phyloP scores from a whole-genome alignment of 2,113 vertebrate genomes.

The Sula dactylatra region DNA sequence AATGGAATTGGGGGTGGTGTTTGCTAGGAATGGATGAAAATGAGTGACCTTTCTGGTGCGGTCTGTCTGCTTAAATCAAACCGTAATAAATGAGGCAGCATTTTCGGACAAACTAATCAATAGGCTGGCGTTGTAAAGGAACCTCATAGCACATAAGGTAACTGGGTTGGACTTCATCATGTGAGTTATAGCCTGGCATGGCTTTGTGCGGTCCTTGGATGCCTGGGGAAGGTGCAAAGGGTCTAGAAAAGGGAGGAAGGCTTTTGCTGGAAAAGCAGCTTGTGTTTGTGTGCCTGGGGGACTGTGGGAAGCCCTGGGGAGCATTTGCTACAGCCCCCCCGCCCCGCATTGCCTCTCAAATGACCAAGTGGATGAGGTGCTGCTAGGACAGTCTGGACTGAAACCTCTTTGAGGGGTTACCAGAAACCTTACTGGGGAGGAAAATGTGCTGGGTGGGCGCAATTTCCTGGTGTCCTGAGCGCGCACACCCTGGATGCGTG shows the following conservation, averaged over 20 bases:
- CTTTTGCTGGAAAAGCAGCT: neutral
- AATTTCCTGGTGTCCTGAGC: neutral
- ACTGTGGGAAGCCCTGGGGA: neutral
- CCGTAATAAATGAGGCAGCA: neutral
- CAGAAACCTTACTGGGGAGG: neutral
- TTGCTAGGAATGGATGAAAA: neutral
- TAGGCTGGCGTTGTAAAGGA: neutral
- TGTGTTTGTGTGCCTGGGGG: neutral
- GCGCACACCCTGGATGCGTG: fast-evolving
- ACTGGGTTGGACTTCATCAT: neutral
- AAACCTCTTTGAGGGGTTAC: neutral
- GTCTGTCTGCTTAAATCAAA: constrained; percentile 39
- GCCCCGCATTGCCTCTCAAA: neutral
- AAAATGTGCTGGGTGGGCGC: fast-evolving
- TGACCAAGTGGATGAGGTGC: neutral
- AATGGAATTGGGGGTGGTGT: neutral
- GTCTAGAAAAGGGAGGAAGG: too few species aligned
- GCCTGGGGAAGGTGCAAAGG: neutral
- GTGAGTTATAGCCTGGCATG: neutral
- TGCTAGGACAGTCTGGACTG: neutral
- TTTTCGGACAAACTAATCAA: constrained; percentile 3
- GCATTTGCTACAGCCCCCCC: neutral
- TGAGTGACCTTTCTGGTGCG: neutral
- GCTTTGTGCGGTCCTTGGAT: neutral
- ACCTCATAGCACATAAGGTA: neutral